A percentile compares a stretch with the other conserved stretches of the same genome.
Evolutionary conservation across 2,113 vertebrate species (phyloP).

Genomic region (Rhinoptilus africanus): DNA sequence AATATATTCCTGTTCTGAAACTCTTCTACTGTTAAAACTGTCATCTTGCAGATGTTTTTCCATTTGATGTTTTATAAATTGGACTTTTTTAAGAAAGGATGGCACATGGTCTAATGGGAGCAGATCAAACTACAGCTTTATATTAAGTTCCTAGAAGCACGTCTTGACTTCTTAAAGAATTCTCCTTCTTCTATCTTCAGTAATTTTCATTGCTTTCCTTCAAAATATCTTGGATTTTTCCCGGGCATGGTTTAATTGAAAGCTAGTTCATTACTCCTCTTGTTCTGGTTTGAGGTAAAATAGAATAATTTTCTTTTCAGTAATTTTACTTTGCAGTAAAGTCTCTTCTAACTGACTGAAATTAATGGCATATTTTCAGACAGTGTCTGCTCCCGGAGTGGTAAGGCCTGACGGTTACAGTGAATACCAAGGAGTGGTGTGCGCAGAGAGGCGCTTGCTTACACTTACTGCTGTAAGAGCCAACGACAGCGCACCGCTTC

Average conservation of each 20-base stretch:
- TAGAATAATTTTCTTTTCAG: neutral
- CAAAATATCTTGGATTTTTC: neutral
- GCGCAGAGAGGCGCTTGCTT: neutral
- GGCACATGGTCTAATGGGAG: neutral
- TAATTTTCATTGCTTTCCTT: neutral
- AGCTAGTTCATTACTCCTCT: neutral
- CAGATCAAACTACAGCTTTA: neutral
- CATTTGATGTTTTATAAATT: neutral
- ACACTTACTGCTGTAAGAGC: neutral
- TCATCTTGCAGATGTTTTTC: neutral
- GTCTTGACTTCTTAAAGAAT: neutral
- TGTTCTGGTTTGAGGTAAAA: neutral
- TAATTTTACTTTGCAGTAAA: neutral
- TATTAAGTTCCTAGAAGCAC: neutral
- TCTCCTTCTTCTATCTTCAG: neutral
- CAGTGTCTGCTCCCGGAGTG: neutral
- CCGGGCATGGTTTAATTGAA: neutral
- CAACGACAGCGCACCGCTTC: neutral
- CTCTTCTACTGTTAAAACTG: neutral
- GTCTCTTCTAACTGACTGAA: neutral
- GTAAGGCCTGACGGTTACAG: too few relatives aligned
- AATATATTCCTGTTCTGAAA: neutral
- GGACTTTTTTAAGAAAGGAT: neutral
- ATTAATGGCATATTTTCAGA: neutral
- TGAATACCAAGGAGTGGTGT: neutral